Base-by-base conservation (phyloP, 2,113 vertebrate species). In the Colossoma macropomum region DNA sequence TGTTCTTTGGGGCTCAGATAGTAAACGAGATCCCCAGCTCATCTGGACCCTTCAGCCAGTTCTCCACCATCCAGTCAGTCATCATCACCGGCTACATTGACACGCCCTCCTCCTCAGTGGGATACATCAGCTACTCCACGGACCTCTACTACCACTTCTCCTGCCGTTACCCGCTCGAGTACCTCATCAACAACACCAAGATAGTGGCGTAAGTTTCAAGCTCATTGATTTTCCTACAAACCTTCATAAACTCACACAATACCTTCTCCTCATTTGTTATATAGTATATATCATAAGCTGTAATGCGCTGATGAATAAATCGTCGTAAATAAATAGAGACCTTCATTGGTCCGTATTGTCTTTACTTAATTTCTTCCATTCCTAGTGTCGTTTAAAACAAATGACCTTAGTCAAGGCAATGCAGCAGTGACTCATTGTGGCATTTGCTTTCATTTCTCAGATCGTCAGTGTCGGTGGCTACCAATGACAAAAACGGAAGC, bases 131-230 rank as follows among this genome's bases (percentile, higher is more conserved):
- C 88, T 96, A 94, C 82, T 81, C 90, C 79, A 95, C 95, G 17
- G 94, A 95, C 80, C 90, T 96, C 21, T 93, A 93, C 91, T 96
- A 95, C 63, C 91, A 92, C 63, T 95, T 96, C 85, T 93, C 95
- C 81, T 96, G 95, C 85, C 91, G 88, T 48, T 95, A 95, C 86
- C 95, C 94, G 0, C 88, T 96, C 69, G 93, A 95, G 81, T 95
- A 95, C 79, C 86, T 95, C 30, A 52, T 95, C 48, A 95, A 95
- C 89, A 94, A 95, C 89, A 95, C 93, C 56, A 63, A 93, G 84
- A 92, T 95, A 60, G 71, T 92, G 11, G 89, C 90, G 94, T 96
- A 82, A 92, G 94, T 92, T 56, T 66, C 9, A 38, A 5, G 1
- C 9, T 45, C 41, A 45, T 45, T 45, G 41, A 9, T n/a, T n/a